A percentile compares a stretch with the other conserved stretches of the same genome.
These are phyloP conservation scores for Sicus ferrugineus DNA, from an alignment of 2,888 invertebrate genomes.

Conservation along the genomic window DNA sequence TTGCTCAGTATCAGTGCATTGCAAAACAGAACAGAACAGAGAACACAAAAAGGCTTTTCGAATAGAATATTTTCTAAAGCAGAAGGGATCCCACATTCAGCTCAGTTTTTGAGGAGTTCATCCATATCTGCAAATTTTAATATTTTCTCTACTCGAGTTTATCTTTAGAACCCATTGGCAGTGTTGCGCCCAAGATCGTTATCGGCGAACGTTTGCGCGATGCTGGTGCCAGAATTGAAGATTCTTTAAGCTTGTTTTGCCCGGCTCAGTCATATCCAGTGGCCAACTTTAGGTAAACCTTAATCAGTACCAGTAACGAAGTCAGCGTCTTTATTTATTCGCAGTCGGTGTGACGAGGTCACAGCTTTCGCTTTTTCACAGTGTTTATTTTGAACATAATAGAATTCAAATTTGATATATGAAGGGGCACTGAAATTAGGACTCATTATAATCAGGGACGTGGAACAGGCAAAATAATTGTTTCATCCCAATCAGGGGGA, in stretches of 20 bases:
- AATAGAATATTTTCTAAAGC: too few species aligned
- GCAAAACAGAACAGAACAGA: too few species aligned
- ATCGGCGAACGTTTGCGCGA: conserved; percentile 71
- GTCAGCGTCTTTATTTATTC: too few species aligned
- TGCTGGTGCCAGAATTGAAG: conserved; percentile 67
- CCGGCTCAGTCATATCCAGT: conserved; percentile 80
- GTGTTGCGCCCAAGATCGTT: conserved; percentile 72
- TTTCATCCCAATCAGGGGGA: too few species aligned
- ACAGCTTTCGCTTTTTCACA: neutral
- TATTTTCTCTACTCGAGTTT: conserved; percentile 14
- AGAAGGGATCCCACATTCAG: too few species aligned
- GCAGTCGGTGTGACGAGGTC: neutral
- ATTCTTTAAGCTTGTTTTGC: conserved; percentile 74
- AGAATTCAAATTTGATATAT: neutral
- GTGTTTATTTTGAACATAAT: too few species aligned
- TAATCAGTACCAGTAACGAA: neutral
- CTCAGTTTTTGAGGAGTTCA: neutral
- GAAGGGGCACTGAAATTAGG: neutral
- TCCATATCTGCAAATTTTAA: neutral
- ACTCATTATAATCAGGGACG: neutral
- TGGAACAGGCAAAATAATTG: too few species aligned
- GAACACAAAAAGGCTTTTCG: too few species aligned
- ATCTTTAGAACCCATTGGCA: conserved; percentile 67
- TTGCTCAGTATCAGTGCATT: too few species aligned
- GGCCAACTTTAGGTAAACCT: conserved; percentile 72